Evolutionary conservation across 2,113 vertebrate species (phyloP).

Genomic region (Turnix velox): DNA sequence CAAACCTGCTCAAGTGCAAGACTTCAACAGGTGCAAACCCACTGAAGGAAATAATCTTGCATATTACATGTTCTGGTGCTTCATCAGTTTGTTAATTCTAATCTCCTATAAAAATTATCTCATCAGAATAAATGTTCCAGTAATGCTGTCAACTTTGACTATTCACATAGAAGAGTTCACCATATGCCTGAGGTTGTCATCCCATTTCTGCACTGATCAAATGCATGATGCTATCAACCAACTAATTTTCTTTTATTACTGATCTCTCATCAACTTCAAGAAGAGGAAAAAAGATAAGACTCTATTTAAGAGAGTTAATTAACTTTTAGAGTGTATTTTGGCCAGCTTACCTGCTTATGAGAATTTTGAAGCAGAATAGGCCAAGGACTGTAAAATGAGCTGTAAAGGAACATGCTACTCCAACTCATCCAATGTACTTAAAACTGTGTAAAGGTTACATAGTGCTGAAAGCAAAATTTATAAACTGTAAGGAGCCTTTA

Average conservation of each 20-base stretch:
- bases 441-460: background rate
- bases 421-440: background rate
- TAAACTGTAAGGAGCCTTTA: background rate
- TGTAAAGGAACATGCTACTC: background rate
- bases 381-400: background rate
- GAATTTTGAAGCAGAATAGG: background rate
- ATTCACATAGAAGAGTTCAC: background rate
- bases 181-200: background rate
- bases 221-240: background rate
- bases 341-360: background rate
- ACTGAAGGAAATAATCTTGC: background rate
- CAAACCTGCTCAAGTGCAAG: background rate
- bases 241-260: constrained; percentile 29
- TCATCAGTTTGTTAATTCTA: background rate
- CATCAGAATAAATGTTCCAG: background rate
- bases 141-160: background rate
- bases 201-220: background rate
- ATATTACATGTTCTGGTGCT: background rate
- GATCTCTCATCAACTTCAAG: constrained; percentile 23
- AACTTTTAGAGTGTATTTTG: background rate
- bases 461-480: background rate
- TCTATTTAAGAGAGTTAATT: constrained; percentile 12
- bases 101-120: background rate
- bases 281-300: background rate
- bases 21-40: background rate